Conservation (phyloP, 1,140 invertebrate species). For the Glossosoma conforme region DNA sequence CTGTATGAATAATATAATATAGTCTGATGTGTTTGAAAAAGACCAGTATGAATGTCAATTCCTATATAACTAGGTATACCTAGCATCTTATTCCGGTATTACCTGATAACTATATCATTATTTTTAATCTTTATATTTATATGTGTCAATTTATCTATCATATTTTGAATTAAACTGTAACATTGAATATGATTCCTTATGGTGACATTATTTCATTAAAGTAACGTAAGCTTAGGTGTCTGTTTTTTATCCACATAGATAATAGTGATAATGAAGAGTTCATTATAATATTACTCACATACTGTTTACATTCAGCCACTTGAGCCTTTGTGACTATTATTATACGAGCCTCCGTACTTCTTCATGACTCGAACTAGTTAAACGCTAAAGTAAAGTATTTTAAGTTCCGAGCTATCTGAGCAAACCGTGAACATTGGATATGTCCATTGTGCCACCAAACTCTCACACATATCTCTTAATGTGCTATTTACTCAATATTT, state of each 20-base stretch:
- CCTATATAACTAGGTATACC: slow-evolving; percentile 20
- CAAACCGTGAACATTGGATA: neutral
- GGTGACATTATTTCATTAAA: slow-evolving; percentile 26
- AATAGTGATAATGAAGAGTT: slow-evolving; percentile 18
- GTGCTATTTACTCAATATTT: slow-evolving; percentile 21
- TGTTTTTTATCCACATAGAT: slow-evolving; percentile 29
- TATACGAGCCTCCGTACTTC: slow-evolving; percentile 16
- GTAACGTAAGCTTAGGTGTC: slow-evolving; percentile 28
- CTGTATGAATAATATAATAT: too few species aligned
- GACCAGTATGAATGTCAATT: slow-evolving; percentile 27
- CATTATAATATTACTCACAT: slow-evolving; percentile 22
- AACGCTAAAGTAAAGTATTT: neutral
- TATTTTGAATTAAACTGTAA: slow-evolving; percentile 17
- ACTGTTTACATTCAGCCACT: slow-evolving; percentile 16
- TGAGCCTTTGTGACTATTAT: slow-evolving; percentile 24
- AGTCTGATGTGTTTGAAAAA: slow-evolving; percentile 8
- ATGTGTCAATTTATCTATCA: slow-evolving; percentile 27
- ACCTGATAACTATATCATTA: slow-evolving; percentile 23
- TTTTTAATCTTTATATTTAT: slow-evolving; percentile 25
- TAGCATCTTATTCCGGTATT: slow-evolving; percentile 14
- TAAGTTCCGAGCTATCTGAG: slow-evolving; percentile 1
- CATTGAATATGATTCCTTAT: slow-evolving; percentile 13
- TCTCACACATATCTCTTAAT: slow-evolving; percentile 22
- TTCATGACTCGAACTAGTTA: slow-evolving; percentile 7
- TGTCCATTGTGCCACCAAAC: neutral